Evolutionary conservation across 2,113 vertebrate genomes (phyloP), one percentile per base, ranked within the genome.

Genomic region (Serinus canaria): DNA sequence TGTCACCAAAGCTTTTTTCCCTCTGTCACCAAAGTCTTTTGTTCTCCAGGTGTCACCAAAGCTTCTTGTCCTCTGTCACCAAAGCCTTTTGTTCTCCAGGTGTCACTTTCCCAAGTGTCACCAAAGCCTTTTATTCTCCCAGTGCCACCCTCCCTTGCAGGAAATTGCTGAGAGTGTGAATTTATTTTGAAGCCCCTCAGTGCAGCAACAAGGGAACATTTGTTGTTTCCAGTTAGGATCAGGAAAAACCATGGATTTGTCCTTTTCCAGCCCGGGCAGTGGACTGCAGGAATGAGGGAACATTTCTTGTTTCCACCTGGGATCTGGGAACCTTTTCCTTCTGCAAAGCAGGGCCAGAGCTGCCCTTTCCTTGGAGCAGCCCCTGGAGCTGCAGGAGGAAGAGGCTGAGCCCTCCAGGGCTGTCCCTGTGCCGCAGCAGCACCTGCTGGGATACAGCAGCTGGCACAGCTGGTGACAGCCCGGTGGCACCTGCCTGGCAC

Each of bases 361-460:
- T 76, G 76, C 53, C 87, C 53, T 89, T 95, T 81, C 62, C 73
- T 67, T 67, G 62, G 55, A 82, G 49, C 56, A 33, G 49, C 44
- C 24, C 46, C 70, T 67, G 56, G 73, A 44, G 70, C 59, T 84
- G 39, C 28, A 4, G 68, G 58, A 83, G 47, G 49, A 55, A 46
- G 58, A 46, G 47, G 20, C 60, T 27, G 63, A 94, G 88, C 87
- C 75, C 83, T 96, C 10, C 9, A 6, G 95, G 90, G 56, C 47
- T 89, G 74, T 93, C 80, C 93, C 90, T 58, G 83, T 95, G 86
- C 87, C 89, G 66, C 88, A 97, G 96, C 97, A 97, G 80, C 96
- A 95, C 81, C 96, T 97, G 93, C 96, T 55, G 84, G 97, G 97
- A 94, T 23, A 83, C 53, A 60, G 67, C 66, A 46, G 83, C 79